phyloP scores from a whole-genome alignment of 2,888 invertebrate species.

The Hyposoter dolosus region DNA sequence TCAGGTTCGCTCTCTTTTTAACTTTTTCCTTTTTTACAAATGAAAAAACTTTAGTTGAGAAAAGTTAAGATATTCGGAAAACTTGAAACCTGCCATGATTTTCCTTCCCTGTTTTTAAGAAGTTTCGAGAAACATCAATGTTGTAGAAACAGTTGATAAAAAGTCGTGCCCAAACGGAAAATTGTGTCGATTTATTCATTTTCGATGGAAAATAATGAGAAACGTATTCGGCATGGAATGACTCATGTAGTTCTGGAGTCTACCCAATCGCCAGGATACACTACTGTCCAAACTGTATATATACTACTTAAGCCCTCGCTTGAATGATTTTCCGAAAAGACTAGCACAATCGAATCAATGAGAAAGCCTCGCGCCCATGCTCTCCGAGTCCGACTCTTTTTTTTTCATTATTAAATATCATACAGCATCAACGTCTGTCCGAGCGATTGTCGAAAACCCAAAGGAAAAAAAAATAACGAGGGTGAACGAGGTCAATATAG shows the following conservation, averaged over 20 bases:
- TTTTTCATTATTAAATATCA: conserved; percentile 6
- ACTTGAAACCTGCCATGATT: background rate
- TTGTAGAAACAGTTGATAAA: background rate
- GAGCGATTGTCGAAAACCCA: background rate
- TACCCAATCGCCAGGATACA: conserved; percentile 43
- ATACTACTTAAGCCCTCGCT: conserved; percentile 37
- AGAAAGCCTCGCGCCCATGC: conserved; percentile 9
- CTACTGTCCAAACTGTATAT: conserved; percentile 45
- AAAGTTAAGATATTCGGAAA: background rate
- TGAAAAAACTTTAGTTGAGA: background rate
- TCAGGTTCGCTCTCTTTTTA: background rate
- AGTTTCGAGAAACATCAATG: background rate
- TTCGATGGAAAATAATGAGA: background rate
- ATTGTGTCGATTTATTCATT: background rate
- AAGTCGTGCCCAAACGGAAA: background rate
- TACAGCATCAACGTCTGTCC: background rate
- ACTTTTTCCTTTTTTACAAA: background rate
- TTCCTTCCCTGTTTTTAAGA: background rate
- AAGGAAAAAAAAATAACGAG: background rate
- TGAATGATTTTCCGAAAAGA: conserved; percentile 59
- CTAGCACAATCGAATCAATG: conserved; percentile 52
- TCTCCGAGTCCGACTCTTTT: conserved; percentile 5
- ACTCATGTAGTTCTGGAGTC: background rate
- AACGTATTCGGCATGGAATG: conserved; percentile 5
- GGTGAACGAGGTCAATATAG: conserved; percentile 1